Conservation (phyloP, 2,888 invertebrate species). For the Drosophila mayaguana region DNA sequence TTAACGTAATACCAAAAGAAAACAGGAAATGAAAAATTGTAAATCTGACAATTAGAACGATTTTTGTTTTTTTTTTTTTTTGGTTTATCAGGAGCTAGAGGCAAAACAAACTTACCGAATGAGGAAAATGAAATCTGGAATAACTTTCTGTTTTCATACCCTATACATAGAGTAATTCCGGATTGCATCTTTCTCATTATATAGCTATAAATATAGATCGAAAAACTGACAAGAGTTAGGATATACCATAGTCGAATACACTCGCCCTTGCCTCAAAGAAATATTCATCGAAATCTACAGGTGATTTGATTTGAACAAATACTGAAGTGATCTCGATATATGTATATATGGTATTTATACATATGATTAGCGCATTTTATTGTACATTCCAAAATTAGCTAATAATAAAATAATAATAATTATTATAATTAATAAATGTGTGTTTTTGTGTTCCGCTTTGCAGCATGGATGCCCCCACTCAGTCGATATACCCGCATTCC, state of each 20-base stretch:
- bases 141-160: too few relatives aligned
- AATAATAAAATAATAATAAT: background rate
- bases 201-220: too few relatives aligned
- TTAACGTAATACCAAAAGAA: slow-evolving; percentile 3
- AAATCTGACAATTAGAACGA: background rate
- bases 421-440: background rate
- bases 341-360: background rate
- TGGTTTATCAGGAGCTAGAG: background rate
- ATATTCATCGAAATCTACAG: background rate
- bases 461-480: slow-evolving; percentile 67
- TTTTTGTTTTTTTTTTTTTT: background rate
- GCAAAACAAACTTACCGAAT: background rate
- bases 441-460: slow-evolving; percentile 24
- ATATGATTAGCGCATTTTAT: slow-evolving; percentile 11
- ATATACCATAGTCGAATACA: background rate
- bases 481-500: slow-evolving; percentile 88
- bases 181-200: too few relatives aligned
- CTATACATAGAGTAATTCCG: too few relatives aligned
- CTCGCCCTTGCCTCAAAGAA: background rate
- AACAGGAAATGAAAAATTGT: slow-evolving; percentile 1
- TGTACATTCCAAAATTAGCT: slow-evolving; percentile 1
- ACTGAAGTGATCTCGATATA: background rate
- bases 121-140: too few relatives aligned
- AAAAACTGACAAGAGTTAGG: background rate
- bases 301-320: background rate